phyloP scores from a whole-genome alignment of 2,797 vertebrate genomes.

The Mallotus villosus region DNA sequence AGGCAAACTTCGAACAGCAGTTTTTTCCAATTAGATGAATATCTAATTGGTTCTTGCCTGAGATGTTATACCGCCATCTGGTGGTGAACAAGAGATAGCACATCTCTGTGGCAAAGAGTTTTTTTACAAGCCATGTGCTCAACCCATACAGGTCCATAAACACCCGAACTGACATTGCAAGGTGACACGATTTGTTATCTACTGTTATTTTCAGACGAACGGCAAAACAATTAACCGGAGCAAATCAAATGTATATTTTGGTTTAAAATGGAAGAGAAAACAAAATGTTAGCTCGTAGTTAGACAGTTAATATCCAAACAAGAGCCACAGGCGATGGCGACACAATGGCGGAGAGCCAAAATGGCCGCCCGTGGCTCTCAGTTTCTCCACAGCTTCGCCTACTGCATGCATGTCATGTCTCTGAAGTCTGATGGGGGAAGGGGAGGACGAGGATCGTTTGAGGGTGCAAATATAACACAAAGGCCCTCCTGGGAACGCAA shows the following conservation, averaged over 20 bases:
- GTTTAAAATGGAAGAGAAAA: neutral
- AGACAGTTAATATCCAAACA: conserved; percentile 29
- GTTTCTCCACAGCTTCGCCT: conserved; percentile 3
- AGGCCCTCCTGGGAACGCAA: too few relatives aligned
- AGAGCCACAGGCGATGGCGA: neutral
- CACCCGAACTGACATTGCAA: neutral
- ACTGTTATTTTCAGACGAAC: neutral
- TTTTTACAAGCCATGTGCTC: neutral
- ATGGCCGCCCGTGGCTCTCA: neutral
- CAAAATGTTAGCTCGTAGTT: neutral
- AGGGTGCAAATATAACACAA: too few relatives aligned
- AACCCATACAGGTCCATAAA: neutral
- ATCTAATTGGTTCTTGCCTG: too few relatives aligned
- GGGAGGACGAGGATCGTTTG: too few relatives aligned
- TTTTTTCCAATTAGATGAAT: too few relatives aligned
- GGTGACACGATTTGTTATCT: neutral
- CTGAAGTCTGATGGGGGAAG: conserved; percentile 5
- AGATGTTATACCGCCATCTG: too few relatives aligned
- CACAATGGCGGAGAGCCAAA: neutral
- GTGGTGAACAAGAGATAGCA: neutral
- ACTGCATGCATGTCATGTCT: conserved; percentile 16
- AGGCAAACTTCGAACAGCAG: too few relatives aligned
- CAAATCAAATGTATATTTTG: neutral
- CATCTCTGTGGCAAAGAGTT: too few relatives aligned
- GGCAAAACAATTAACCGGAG: neutral